These are phyloP conservation scores for Aphelinus atriplicis DNA, from an alignment of 1,140 invertebrate genomes.

Conservation along the genomic window DNA sequence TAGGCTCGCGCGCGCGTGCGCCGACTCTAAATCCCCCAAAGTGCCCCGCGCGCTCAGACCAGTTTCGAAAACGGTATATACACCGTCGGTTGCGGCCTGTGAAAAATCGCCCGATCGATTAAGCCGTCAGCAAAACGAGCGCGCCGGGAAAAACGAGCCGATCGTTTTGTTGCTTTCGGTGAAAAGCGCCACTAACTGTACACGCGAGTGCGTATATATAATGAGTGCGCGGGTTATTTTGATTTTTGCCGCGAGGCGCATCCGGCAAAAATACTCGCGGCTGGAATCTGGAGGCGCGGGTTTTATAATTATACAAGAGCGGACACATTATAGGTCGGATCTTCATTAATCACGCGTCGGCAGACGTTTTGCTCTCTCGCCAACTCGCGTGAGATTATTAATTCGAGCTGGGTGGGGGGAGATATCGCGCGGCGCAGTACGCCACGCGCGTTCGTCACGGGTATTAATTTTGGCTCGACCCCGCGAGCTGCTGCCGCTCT, in stretches of 20 bases:
- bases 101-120: slow-evolving; percentile 1
- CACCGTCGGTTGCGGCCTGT: background rate
- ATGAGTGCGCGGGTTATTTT: background rate
- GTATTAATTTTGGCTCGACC: too few relatives aligned
- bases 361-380: too few relatives aligned
- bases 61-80: slow-evolving; percentile 19
- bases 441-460: too few relatives aligned
- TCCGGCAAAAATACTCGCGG: slow-evolving; percentile 11
- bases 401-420: too few relatives aligned
- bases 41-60: background rate
- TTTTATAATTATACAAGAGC: slow-evolving; percentile 51
- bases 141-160: background rate
- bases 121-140: background rate
- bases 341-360: too few relatives aligned
- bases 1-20: background rate
- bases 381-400: too few relatives aligned
- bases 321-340: background rate
- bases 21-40: background rate
- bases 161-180: slow-evolving; percentile 1
- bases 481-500: too few relatives aligned
- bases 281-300: slow-evolving; percentile 47
- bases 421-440: too few relatives aligned
- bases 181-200: background rate
- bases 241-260: slow-evolving; percentile 23
- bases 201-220: too few relatives aligned